Conservation (phyloP, 2,797 vertebrate genomes). For the Chelmon rostratus region DNA sequence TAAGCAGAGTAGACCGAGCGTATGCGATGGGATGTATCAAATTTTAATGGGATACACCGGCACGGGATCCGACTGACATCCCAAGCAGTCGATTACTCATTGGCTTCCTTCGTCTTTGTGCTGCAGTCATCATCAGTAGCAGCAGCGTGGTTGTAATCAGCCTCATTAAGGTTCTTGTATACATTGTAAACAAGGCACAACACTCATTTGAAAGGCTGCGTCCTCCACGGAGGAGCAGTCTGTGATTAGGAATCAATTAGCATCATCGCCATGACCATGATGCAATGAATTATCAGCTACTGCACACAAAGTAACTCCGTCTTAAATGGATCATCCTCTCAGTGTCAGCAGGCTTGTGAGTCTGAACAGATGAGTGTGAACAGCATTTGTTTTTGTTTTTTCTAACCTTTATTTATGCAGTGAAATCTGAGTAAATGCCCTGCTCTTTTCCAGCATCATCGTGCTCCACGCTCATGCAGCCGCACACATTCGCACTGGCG, state of each 20-base stretch:
- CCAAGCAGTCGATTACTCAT: background rate
- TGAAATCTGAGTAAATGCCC: background rate
- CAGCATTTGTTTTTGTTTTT: constrained; percentile 1
- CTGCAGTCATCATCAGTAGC: constrained; percentile 1
- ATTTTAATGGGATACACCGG: constrained; percentile 6
- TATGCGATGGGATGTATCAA: constrained; percentile 14
- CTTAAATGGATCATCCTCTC: constrained; percentile 5
- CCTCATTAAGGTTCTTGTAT: constrained; percentile 23
- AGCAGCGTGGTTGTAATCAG: constrained; percentile 13
- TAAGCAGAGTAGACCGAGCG: constrained; percentile 18
- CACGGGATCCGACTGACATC: background rate
- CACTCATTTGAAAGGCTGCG: background rate
- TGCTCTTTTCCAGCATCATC: background rate
- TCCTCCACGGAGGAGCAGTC: constrained; percentile 2
- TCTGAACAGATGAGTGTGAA: background rate
- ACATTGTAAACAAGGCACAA: constrained; percentile 8
- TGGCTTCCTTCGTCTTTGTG: constrained; percentile 6
- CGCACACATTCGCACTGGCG: background rate
- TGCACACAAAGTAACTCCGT: background rate
- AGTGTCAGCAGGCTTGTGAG: background rate
- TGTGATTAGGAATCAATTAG: constrained; percentile 33
- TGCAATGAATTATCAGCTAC: constrained; percentile 5
- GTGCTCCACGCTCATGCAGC: background rate
- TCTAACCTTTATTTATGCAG: background rate
- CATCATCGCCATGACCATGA: background rate